Base-by-base conservation (phyloP, 92 coral and sea anemone genomes). In the Galaxea fascicularis region DNA sequence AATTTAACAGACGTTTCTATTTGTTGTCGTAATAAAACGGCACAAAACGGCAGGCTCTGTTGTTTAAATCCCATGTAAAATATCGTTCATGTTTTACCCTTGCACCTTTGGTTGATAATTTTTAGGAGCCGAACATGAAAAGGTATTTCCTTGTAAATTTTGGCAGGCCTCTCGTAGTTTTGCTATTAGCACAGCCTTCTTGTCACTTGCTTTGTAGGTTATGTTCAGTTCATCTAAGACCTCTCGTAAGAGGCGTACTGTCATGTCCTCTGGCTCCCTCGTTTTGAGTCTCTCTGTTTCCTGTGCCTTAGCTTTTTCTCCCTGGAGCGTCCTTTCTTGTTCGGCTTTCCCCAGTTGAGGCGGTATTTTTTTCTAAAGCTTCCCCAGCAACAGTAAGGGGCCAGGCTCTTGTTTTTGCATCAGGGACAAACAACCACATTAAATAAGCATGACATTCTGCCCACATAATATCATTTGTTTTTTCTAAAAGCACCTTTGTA, bases 391-490 rank as follows among this genome's bases (percentile, higher is more conserved):
- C 68, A 15, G 17, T 20, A 6, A 54, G 10, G 4, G 80, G 65
- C 44, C 74, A 69, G 14, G 26, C 17, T 22, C 79, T 25, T 20
- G 12, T 16, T 47, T 51, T n/a, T 20, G 39, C 16, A 8, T n/a
- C n/a, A n/a, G 24, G 20, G 21, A 6, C 66, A 16, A 13, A 4
- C 5, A 75, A 54, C 1, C 66, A 14, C 25, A 75, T 6, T 13
- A 75, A 56, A 46, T 53, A 45, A 1, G 68, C 18, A 17, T 56
- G 27, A 29, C 65, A 54, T 8, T 75, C 67, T 5, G 26, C 16
- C 80, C 80, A 75, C 52, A 75, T n/a, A 17, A 56, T 30, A 8
- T 76, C 82, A 15, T 1, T 76, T 18, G 68, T 56, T 76, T 41
- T 13, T 9, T 20, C 46, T 29, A 73, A 46, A 8, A 49, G 46